phyloP scores from a whole-genome alignment of 1,140 invertebrate species.

The Musca domestica region DNA sequence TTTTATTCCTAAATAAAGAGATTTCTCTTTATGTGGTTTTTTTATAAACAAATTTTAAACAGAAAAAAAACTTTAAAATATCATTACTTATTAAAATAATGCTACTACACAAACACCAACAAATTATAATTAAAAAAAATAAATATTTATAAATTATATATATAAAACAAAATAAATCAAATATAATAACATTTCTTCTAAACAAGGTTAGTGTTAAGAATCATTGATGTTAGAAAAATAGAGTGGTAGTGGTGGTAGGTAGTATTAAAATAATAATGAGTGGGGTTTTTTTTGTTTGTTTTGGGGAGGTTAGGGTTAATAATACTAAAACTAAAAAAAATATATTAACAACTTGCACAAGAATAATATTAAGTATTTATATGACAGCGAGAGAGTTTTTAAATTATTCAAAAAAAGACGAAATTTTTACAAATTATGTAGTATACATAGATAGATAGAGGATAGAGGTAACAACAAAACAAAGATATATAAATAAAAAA shows the following conservation, averaged over 20 bases:
- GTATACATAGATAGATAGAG: not conserved
- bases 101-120: constrained; percentile 28
- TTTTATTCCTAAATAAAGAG: not conserved
- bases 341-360: constrained; percentile 18
- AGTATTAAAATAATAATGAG: constrained; percentile 1
- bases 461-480: not conserved
- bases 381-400: not conserved
- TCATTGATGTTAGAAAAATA: not conserved
- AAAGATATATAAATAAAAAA: not conserved
- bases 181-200: not conserved
- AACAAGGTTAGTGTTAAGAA: constrained; percentile 10
- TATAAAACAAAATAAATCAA: constrained; percentile 14
- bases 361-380: not conserved
- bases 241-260: not conserved
- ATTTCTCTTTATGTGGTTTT: constrained; percentile 23
- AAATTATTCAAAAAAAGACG: not conserved
- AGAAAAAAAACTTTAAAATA: constrained; percentile 27
- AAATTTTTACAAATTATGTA: too few relatives aligned
- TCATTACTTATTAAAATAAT: constrained; percentile 11
- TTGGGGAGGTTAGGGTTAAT: not conserved
- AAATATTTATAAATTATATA: not conserved
- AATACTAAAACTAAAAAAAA: constrained; percentile 6
- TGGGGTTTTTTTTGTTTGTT: not conserved
- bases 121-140: constrained; percentile 8
- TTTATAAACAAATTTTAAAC: constrained; percentile 12